Evolutionary conservation across 30 jellyfish, hydroid and myxozoan species (phyloP).

Genomic region (Sanderia malayensis): DNA sequence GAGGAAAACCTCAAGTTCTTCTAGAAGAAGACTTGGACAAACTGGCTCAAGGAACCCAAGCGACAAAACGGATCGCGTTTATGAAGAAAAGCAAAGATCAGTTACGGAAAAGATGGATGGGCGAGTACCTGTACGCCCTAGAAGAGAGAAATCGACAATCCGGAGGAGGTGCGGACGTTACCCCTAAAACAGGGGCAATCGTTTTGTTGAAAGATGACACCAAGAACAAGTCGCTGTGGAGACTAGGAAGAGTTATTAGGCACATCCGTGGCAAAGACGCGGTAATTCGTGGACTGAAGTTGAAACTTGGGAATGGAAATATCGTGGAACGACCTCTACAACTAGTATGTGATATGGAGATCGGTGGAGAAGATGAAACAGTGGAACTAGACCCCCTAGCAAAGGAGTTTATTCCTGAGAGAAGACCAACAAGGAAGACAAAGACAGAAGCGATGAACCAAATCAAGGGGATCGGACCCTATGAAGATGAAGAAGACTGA

Average conservation of each 20-base stretch:
- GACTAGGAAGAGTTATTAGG: conserved; percentile 54
- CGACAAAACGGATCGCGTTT: conserved; percentile 35
- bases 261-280: conserved; percentile 39
- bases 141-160: conserved; percentile 52
- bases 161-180: conserved; percentile 18
- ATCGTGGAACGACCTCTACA: conserved; percentile 65
- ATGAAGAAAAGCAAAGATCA: conserved; percentile 41
- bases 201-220: conserved; percentile 62
- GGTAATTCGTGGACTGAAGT: conserved; percentile 52
- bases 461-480: conserved; percentile 27
- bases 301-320: conserved; percentile 53
- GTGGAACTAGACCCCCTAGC: conserved; percentile 42
- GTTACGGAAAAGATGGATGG: conserved; percentile 31
- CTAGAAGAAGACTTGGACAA: conserved; percentile 58
- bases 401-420: conserved; percentile 21
- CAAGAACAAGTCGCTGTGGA: conserved; percentile 58
- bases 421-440: conserved; percentile 18
- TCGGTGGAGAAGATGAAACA: conserved; percentile 58
- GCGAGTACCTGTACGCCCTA: conserved; percentile 59
- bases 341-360: conserved; percentile 61
- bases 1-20: conserved; percentile 51
- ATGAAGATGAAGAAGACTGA: conserved; percentile 28
- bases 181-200: conserved; percentile 45
- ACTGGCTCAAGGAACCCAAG: conserved; percentile 27
- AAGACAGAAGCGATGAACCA: conserved; percentile 28